Conservation (phyloP, 2,888 invertebrate genomes). For the Leptopilina syphax region DNA sequence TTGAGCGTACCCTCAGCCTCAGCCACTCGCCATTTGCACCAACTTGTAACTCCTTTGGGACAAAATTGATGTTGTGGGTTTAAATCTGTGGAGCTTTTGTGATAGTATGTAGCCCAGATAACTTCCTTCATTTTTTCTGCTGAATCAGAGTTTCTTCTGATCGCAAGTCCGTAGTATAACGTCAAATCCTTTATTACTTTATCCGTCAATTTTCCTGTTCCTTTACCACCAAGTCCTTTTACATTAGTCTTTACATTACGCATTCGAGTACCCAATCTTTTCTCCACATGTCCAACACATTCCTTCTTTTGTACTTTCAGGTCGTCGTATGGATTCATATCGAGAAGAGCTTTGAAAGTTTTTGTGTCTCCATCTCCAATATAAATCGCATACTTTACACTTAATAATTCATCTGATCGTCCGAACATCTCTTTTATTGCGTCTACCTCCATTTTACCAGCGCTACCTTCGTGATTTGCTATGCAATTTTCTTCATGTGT, state of each 20-base stretch:
- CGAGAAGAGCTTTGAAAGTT: constrained; percentile 47
- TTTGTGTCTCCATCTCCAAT: constrained; percentile 47
- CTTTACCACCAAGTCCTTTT: constrained; percentile 42
- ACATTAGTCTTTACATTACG: constrained; percentile 39
- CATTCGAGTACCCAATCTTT: constrained; percentile 42
- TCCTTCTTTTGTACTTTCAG: constrained; percentile 41
- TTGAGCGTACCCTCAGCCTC: constrained; percentile 50
- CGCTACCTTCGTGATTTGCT: constrained; percentile 43
- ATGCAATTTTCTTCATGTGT: constrained; percentile 33
- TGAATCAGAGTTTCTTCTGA: constrained; percentile 51
- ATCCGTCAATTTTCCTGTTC: constrained; percentile 31
- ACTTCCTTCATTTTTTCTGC: constrained; percentile 53
- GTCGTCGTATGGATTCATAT: constrained; percentile 45
- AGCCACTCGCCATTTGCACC: constrained; percentile 48
- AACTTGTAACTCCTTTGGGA: constrained; percentile 41
- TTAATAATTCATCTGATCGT: constrained; percentile 42
- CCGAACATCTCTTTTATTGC: constrained; percentile 44
- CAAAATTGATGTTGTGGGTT: constrained; percentile 55
- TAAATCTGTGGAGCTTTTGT: constrained; percentile 50
- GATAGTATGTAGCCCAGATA: constrained; percentile 39
- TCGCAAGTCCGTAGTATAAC: constrained; percentile 51
- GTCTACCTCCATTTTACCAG: constrained; percentile 40
- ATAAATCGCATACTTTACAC: constrained; percentile 44
- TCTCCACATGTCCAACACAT: constrained; percentile 40
- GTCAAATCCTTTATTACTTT: constrained; percentile 50